Base-by-base conservation (phyloP, 2,888 invertebrate genomes). In the Carterocephalus palaemon region DNA sequence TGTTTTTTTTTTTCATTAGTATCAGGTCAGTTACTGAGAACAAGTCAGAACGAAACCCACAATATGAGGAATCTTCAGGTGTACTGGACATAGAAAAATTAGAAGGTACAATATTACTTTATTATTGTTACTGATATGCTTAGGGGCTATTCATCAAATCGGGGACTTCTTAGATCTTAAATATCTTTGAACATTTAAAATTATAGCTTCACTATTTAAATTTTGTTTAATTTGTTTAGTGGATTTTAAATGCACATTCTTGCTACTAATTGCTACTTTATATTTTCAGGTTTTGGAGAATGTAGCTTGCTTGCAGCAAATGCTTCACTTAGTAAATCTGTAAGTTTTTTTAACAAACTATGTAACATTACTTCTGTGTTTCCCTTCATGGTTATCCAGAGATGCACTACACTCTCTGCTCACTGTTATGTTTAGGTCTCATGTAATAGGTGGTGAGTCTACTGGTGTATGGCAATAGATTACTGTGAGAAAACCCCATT, bases 21-120 rank as follows among this genome's bases (percentile, higher is more conserved):
- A 23, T 64, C 39, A 34, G 42, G 39, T 46, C 54, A 34, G 48
- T 49, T 2, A 46, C 51, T 23, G 48, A 54, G 19, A 66, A 62
- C 24, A 64, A n/a, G 49, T 48, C 48, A 46, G 37, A 41, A 40
- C 39, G n/a, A 23, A 33, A 47, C 19, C 53, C 53, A 4, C 53
- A 53, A 39, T 62, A 61, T 50, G 82, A 83, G 51, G 74, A 72
- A 13, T 86, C 85, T 47, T 84, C 84, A 19, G 82, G 85, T 3
- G 76, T 86, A 42, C 54, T 85, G 48, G 85, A 86, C 56, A 59
- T 86, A 46, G 83, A 85, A 26, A 59, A 62, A 52, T 53, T 83
- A 22, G 77, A 80, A 72, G 83, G 85, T 86, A 70, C 47, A 47
- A 37, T 41, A 5, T 10, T 28, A 9, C 22, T 26, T 42, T 15